These are phyloP conservation scores for Neogobius melanostomus DNA, from an alignment of 2,113 vertebrate species.

Conservation along the genomic window DNA sequence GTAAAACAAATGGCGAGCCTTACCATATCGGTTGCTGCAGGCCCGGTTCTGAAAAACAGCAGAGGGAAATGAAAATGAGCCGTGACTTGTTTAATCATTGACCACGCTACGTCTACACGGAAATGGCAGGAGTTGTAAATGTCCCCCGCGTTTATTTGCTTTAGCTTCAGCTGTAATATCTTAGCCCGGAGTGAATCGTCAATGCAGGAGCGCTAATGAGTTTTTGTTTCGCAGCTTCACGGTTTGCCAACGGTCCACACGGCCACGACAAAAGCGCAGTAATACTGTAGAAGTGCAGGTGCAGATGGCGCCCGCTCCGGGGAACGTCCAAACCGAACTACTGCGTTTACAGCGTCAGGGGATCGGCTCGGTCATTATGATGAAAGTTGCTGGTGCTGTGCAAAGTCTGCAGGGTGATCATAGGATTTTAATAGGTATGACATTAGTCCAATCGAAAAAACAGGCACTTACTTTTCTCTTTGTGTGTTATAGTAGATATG, in stretches of 20 bases:
- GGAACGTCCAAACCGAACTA: constrained; percentile 48
- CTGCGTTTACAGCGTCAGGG: constrained; percentile 26
- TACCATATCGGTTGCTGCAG: constrained; percentile 77
- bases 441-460: no score
- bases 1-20: constrained; percentile 45
- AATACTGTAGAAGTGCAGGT: constrained; percentile 11
- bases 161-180: constrained; percentile 36
- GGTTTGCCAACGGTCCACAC: constrained; percentile 41
- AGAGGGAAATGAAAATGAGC: constrained; percentile 6
- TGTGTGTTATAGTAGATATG: constrained; percentile 33
- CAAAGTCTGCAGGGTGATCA: constrained; percentile 38
- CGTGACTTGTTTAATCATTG: constrained; percentile 39
- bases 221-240: constrained; percentile 43
- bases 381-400: constrained; percentile 38
- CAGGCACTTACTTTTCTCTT: no score
- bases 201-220: constrained; percentile 57
- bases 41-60: constrained; percentile 67
- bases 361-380: constrained; percentile 37
- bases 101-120: constrained; percentile 25
- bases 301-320: constrained; percentile 52
- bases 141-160: constrained; percentile 46
- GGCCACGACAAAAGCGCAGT: constrained; percentile 27
- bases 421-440: constrained; percentile 11
- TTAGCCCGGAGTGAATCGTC: constrained; percentile 37
- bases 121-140: constrained; percentile 42